A percentile compares a stretch with the other conserved stretches of the same genome.
phyloP scores from a whole-genome alignment of 1,140 invertebrate genomes.

The Drosophila pachea region DNA sequence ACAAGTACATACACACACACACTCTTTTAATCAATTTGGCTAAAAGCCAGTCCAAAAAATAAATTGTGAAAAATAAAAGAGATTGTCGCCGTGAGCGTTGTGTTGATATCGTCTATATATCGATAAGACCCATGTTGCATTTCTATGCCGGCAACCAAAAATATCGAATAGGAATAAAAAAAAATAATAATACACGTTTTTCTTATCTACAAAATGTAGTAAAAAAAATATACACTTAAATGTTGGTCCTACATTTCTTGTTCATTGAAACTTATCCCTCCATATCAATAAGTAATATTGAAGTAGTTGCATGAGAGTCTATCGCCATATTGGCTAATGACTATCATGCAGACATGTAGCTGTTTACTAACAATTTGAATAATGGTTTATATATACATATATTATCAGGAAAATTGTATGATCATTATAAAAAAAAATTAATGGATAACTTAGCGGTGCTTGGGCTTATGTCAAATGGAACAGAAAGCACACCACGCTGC shows the following conservation, averaged over 20 bases:
- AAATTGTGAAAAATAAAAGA: conserved; percentile 50
- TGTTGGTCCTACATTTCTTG: neutral
- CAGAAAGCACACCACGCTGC: neutral
- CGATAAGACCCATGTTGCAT: conserved; percentile 24
- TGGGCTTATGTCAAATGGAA: neutral
- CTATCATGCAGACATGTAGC: conserved; percentile 2
- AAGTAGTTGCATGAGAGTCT: neutral
- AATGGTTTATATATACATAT: too few species aligned
- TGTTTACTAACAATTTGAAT: neutral
- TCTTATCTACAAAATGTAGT: neutral
- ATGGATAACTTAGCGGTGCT: neutral
- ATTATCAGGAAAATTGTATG: neutral
- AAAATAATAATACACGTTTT: neutral
- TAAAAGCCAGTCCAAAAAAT: conserved; percentile 49
- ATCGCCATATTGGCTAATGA: conserved; percentile 10
- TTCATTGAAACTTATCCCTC: neutral
- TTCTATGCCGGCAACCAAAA: conserved; percentile 13
- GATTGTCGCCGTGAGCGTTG: conserved; percentile 31
- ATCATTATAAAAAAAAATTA: neutral
- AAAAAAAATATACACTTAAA: neutral
- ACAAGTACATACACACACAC: conserved; percentile 13
- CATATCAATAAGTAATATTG: neutral
- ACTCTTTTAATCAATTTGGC: conserved; percentile 41
- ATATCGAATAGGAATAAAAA: conserved; percentile 9
- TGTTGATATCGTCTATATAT: conserved; percentile 26